Base-by-base conservation (phyloP, 53 echinoderm and acorn worm genomes). In the Pentamera pediparva region DNA sequence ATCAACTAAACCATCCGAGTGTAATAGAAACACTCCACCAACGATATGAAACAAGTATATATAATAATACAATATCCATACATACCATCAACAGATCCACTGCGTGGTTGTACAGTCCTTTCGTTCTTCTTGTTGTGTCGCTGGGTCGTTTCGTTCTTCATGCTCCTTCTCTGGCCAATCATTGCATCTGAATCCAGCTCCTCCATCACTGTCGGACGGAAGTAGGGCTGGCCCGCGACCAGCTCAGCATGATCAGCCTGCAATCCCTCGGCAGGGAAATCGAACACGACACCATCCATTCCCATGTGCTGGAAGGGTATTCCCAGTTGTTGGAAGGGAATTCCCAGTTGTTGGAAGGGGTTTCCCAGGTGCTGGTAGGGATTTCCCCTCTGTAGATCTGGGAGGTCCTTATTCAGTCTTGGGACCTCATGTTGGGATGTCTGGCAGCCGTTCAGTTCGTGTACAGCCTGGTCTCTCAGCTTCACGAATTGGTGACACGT, bases 401-500 rank as follows among this genome's bases (percentile, higher is more conserved):
- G 4, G 4, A 50, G 24, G 24, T 24, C 24, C 2, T 4, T 5
- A 26, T 3, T 27, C 59, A 8, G 6, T n/a, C n/a, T n/a, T n/a
- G n/a, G n/a, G n/a, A n/a, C n/a, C n/a, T n/a, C n/a, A n/a, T n/a
- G n/a, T n/a, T n/a, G n/a, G 11, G n/a, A 34, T 4, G 24, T 31
- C 13, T 32, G 56, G 69, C 95, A 94, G 20, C 77, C 72, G 2
- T 65, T 85, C 35, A 53, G 76, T 19, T 87, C 85, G 49, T 94
- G 95, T 22, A 24, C 47, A 47, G 75, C 58, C n/a, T 58, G 76
- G 74, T 94, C 95, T 9, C 87, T 81, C 32, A 87, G 60, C 56
- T 78, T 78, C 62, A 94, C 82, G 77, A 90, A 94, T 15, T 85
- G 78, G 12, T 70, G 63, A 73, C 95, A 94, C 27, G 59, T 81